Evolutionary conservation across 2,113 vertebrate species (phyloP).

Genomic region (Aythya baeri): DNA sequence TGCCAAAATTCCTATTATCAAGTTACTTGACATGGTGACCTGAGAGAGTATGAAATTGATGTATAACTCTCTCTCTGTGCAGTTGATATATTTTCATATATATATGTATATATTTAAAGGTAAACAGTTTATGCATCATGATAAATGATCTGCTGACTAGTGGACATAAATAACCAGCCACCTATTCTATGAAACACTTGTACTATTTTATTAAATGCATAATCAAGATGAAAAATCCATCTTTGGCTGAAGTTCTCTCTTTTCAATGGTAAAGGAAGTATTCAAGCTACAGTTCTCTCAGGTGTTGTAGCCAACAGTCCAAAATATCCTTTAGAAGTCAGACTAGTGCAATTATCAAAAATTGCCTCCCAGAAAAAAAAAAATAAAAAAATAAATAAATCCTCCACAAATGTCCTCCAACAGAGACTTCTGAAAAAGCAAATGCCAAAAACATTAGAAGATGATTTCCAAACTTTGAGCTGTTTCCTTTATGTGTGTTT

Average conservation of each 20-base stretch:
- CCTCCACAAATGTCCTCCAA: background rate
- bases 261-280: conserved; percentile 41
- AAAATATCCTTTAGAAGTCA: background rate
- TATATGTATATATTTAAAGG: too few species aligned
- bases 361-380: background rate
- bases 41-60: background rate
- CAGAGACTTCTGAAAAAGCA: background rate
- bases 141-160: background rate
- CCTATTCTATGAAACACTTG: background rate
- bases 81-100: background rate
- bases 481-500: background rate
- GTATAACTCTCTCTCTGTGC: background rate
- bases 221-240: conserved; percentile 33
- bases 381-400: background rate
- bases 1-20: background rate
- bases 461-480: background rate
- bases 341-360: background rate
- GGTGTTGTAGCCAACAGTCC: background rate
- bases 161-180: conserved; percentile 16
- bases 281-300: background rate
- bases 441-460: background rate
- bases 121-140: background rate
- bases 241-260: background rate
- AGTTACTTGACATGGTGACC: background rate
- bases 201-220: background rate